Base-by-base conservation (phyloP, 2,797 vertebrate species). In the Neomorphus geoffroyi region DNA sequence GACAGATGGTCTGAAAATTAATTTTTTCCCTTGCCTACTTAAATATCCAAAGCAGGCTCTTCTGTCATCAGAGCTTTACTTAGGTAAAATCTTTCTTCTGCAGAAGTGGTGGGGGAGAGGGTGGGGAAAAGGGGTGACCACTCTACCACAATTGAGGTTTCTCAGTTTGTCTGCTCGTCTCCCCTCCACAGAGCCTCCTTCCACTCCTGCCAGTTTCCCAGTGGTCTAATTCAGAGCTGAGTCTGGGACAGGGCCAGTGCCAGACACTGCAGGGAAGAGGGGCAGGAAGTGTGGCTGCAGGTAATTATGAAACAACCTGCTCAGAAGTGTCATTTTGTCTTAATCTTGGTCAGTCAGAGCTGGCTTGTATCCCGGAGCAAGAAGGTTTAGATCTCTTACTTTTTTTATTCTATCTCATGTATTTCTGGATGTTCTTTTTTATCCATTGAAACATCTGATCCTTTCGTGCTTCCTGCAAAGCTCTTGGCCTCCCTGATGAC, bases 371-470 rank as follows among this genome's bases (percentile, higher is more conserved):
- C 74, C 56, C 80, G 67, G 18, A 95, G 53, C 50, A 62, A 65
- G 51, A 72, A 23, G n/a, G 41, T 51, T 94, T 87, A 78, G 30
- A 53, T 67, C 43, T 74, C 69, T 74, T 77, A 64, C 0, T 3
- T 70, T 94, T 94, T 91, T 86, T 71, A 66, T 85, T 88, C 64
- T 94, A 0, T 56, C 41, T 87, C 1, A 0, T 72, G 74, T 94
- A 77, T 61, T 26, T 61, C 71, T 92, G 61, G 46, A 94, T 89
- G 61, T 93, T 94, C 93, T 74, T 89, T 92, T 86, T 92, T 80
- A 89, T 80, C 80, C 88, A 72, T 56, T 87, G 88, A 96, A 96
- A 94, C 65, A 80, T 94, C 71, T 93, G 88, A 96, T 94, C 75
- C 69, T 94, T 94, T 69, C 9, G 23, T 94, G 90, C 58, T 94